Base-by-base conservation (phyloP, 2,888 invertebrate genomes). In the Punctoribates punctum region DNA sequence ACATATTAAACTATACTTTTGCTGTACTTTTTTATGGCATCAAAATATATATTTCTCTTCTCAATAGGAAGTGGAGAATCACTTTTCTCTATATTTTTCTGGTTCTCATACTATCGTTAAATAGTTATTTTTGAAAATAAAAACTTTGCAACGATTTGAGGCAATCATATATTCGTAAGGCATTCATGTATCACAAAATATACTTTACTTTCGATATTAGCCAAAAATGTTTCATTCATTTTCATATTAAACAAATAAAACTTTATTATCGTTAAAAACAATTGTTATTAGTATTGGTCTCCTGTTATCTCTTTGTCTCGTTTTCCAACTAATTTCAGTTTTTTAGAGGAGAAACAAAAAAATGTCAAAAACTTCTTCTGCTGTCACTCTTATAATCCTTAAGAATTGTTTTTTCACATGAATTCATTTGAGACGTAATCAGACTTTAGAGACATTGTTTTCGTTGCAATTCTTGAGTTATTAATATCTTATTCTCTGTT, bases 351-450 rank as follows among this genome's bases (percentile, higher is more conserved):
- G 20, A 11, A 9, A 48, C n/a, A 34, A 34, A 34, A 34, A 34
- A 34, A 34, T 34, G 34, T 34, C 34, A 34, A 34, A 34, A 34
- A 34, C 34, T 34, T 34, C 34, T 34, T 20, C 20, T 54, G n/a
- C 20, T 54, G 54, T n/a, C 54, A 60, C 3, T 27, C 23, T 60
- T 27, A 3, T 60, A 60, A 60, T 60, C 60, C 29, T 27, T 60
- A 15, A 23, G 27, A 60, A 27, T 60, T 25, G 25, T 27, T 60
- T 60, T 60, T 23, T n/a, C 23, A n/a, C 54, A 54, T 60, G 60
- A 60, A 60, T 60, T 65, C 29, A 65, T 15, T 65, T 11, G 9
- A 65, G 65, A 65, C 34, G 34, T 65, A 65, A 65, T 60, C 65
- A 60, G 13, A 57, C 20, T 60, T 60, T 60, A 20, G 20, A 54